Evolutionary conservation across 2,113 vertebrate species (phyloP), one percentile per base, ranked within the genome.

Genomic region (Nannobrachium achirus): DNA sequence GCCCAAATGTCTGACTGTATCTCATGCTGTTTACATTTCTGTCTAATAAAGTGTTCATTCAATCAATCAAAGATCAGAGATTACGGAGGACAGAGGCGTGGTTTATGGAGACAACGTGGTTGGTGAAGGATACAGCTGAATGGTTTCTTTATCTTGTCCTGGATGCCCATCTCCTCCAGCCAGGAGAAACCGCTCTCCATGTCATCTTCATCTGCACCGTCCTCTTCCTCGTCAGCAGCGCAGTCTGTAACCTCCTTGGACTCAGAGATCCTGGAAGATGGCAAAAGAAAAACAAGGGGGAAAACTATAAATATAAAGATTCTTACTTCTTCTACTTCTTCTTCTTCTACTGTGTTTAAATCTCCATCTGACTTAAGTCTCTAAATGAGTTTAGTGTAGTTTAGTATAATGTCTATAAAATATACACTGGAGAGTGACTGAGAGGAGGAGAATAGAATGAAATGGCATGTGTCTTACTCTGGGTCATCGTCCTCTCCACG

Each of bases 161-260:
- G 94, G 53, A 99, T 92, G 51, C 98, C 98, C 93, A 99, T 98
- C 76, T 98, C 96, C 86, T 95, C 91, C 19, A 98, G 88, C 97
- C 97, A 99, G 38, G 93, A 95, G 79, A 96, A 94, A 40, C 91
- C 90, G 75, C 91, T 92, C 0, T 91, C 93, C 6, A 93, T 93
- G 39, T 95, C 92, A 4, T 95, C 92, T 0, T 95, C 94, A 0
- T 48, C 84, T 0, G 61, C 56, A 1, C 6, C 18, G 3, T 39
- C 77, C 8, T n/a, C 76, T 0, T 69, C 59, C 0, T 76, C 70
- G 0, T 57, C 67, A 1, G 10, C 15, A 25, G 3, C 10, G 56
- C 16, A 6, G 2, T 53, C 58, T 0, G 11, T 53, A 0, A 4
- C 57, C n/a, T 71, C 68, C 0, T 50, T 75, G 25, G 51, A n/a